Evolutionary conservation across 1,140 invertebrate genomes (phyloP), one percentile per base, ranked within the genome.

Genomic region (Drosophila seguyi): DNA sequence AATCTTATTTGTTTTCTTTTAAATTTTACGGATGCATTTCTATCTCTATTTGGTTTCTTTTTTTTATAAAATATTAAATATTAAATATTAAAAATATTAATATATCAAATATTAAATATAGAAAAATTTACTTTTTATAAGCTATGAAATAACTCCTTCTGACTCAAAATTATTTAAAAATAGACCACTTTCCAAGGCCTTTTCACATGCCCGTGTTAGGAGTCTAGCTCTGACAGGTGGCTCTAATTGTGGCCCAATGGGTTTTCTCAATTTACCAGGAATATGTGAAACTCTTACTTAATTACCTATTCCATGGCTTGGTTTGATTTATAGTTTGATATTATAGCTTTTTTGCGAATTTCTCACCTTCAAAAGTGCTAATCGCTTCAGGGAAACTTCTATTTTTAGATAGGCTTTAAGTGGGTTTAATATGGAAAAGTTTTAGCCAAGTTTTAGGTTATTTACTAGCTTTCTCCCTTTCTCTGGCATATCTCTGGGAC

Each of bases 201-300:
- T 31, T 52, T 52, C 48, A 20, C 48, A 52, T 20, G 27, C n/a
- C 4, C 13, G 13, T 34, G 29, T 14, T 34, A 20, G 27, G n/a
- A 34, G n/a, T 13, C 20, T 14, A 34, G 14, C 45, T 6, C 48
- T 20, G 50, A 16, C 50, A 52, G 50, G 50, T 34, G 29, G 29
- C 7, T 34, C 31, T 52, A 34, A 52, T 20, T 52, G 14, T 20
- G 18, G 13, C 29, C 11, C 48, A 52, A 34, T 52, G n/a, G n/a
- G 29, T 52, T 52, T 52, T 20, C 29, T 31, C 29, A 34, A 0
- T 34, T 34, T 34, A 13, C 29, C 18, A 18, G 48, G 48, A 52
- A 10, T 52, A 52, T 20, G 50, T 22, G 50, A 52, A 52, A 20
- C 50, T 52, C 50, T 20, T 52, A 34, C 29, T 52, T 52, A 52